A percentile compares a stretch with the other conserved stretches of the same genome.
Conservation (phyloP, 2,888 invertebrate species). For the Eumerus sabulonum region DNA sequence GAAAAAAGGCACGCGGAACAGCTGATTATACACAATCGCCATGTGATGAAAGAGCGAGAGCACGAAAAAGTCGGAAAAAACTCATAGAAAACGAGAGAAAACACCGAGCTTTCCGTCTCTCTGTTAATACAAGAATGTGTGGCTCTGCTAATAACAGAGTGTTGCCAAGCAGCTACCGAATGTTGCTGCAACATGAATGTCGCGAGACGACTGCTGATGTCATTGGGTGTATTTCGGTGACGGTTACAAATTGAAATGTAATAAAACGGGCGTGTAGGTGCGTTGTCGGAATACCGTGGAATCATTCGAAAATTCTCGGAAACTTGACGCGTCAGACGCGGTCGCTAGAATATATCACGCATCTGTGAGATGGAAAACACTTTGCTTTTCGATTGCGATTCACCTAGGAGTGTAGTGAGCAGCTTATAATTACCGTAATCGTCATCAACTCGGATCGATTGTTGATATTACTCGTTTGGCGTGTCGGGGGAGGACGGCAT, state of each 20-base stretch:
- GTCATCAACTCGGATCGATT: no score
- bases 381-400: no score
- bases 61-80: background rate
- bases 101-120: constrained; percentile 30
- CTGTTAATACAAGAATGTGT: constrained; percentile 26
- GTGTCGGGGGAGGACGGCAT: no score
- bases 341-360: no score
- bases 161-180: constrained; percentile 46
- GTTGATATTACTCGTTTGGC: no score
- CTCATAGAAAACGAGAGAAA: constrained; percentile 14
- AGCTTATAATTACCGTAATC: no score
- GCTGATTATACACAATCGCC: constrained; percentile 36
- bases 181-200: background rate
- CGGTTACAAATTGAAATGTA: constrained; percentile 46
- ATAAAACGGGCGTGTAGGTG: constrained; percentile 13
- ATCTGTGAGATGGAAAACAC: no score
- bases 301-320: constrained; percentile 40
- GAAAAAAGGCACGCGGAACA: constrained; percentile 24
- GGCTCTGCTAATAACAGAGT: constrained; percentile 34
- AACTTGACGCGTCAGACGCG: constrained; percentile 32
- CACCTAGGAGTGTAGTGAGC: no score
- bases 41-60: constrained; percentile 4
- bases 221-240: constrained; percentile 53
- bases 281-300: constrained; percentile 7
- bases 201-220: constrained; percentile 35